phyloP scores from a whole-genome alignment of 2,113 vertebrate species.

The Nicator chloris region DNA sequence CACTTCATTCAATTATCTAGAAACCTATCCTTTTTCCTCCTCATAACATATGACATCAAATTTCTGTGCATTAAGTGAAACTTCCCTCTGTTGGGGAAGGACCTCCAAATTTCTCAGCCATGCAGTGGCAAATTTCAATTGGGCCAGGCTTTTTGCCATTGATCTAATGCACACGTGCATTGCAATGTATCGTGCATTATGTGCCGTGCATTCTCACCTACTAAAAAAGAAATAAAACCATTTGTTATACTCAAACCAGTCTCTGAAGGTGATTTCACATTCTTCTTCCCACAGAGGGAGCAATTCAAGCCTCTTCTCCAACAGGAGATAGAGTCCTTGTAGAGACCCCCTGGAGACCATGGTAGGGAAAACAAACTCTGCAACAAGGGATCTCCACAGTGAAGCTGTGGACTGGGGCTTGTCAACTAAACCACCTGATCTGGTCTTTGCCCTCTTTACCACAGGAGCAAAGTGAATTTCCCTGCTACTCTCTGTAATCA shows the following conservation, averaged over 20 bases:
- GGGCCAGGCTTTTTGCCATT: background rate
- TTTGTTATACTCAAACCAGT: background rate
- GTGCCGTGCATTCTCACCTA: accelerated
- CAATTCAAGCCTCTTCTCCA: background rate
- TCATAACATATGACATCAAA: background rate
- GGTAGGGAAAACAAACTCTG: background rate
- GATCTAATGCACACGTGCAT: background rate
- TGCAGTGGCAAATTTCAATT: background rate
- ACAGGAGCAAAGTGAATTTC: background rate
- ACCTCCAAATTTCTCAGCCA: background rate
- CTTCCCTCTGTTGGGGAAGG: background rate
- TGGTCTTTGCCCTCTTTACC: background rate
- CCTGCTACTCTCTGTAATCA: background rate
- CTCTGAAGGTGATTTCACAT: background rate
- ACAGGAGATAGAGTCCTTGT: background rate
- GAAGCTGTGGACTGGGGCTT: background rate
- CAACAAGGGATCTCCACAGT: accelerated
- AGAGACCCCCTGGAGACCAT: background rate
- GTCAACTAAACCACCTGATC: background rate
- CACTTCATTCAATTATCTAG: slow-evolving; percentile 36
- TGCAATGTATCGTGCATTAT: background rate
- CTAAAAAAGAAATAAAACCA: background rate
- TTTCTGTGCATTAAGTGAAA: background rate
- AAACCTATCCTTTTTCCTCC: background rate
- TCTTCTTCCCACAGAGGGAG: background rate